These are phyloP conservation scores for Brachyptera risi DNA, from an alignment of 2,888 invertebrate genomes.

Conservation along the genomic window DNA sequence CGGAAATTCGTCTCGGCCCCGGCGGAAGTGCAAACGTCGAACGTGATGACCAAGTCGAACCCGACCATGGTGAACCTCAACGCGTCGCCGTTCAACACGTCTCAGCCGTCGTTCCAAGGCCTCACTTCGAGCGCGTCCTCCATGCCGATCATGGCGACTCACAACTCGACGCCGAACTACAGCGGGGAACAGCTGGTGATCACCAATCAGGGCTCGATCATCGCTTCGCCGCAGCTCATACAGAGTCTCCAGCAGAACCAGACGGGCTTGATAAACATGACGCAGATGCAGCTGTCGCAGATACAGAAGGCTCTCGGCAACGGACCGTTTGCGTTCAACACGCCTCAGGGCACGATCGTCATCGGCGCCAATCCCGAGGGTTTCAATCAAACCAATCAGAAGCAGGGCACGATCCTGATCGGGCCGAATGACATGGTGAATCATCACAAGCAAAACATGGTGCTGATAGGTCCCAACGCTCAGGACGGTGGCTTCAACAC, in stretches of 20 bases:
- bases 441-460: background rate
- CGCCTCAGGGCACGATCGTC: slow-evolving; percentile 29
- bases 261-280: slow-evolving; percentile 29
- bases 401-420: slow-evolving; percentile 7
- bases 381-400: background rate
- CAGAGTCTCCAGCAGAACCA: slow-evolving; percentile 29
- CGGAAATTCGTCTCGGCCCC: too few relatives aligned
- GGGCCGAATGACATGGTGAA: background rate
- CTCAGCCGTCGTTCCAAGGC: slow-evolving; percentile 23
- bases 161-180: slow-evolving; percentile 8
- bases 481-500: background rate
- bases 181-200: slow-evolving; percentile 30
- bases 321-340: slow-evolving; percentile 26
- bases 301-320: slow-evolving; percentile 26
- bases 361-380: slow-evolving; percentile 16
- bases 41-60: background rate
- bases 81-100: background rate
- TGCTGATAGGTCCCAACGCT: slow-evolving; percentile 2
- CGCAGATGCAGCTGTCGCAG: slow-evolving; percentile 29
- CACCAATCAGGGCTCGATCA: slow-evolving; percentile 29
- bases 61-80: background rate
- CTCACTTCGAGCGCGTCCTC: slow-evolving; percentile 25
- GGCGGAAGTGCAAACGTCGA: background rate
- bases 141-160: slow-evolving; percentile 27
- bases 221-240: slow-evolving; percentile 29